Percentiles rank a stretch among this genome's conserved stretches.
Conservation (phyloP, 2,113 vertebrate genomes). For the Micromys minutus region DNA sequence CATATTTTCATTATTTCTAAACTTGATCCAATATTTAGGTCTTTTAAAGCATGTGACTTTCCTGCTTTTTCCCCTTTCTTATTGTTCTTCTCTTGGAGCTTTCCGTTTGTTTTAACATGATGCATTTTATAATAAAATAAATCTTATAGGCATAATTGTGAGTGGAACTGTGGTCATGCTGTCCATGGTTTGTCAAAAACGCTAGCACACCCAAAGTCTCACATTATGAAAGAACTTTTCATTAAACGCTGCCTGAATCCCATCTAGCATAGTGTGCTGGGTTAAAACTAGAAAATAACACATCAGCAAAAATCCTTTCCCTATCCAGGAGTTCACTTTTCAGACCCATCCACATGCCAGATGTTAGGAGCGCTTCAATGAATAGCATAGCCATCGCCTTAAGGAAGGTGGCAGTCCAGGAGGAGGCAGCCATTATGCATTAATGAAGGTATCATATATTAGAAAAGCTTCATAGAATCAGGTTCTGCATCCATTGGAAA, state of each 20-base stretch:
- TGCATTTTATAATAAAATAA: constrained; percentile 12
- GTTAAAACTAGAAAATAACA: not conserved
- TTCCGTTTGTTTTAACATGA: not conserved
- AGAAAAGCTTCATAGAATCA: not conserved
- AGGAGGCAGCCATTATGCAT: not conserved
- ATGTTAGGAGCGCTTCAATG: not conserved
- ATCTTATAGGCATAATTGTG: not conserved
- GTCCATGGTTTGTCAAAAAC: not conserved
- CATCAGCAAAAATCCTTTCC: not conserved
- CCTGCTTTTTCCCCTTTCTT: not conserved
- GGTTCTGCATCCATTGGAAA: not conserved
- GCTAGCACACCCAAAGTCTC: not conserved
- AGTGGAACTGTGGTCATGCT: not conserved
- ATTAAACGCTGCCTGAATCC: not conserved
- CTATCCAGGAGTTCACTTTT: not conserved
- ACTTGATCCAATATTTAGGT: not conserved
- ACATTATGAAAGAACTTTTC: not conserved
- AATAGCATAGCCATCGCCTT: not conserved
- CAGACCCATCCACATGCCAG: not conserved
- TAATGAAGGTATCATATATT: not conserved
- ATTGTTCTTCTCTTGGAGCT: not conserved
- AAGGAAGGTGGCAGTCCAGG: not conserved
- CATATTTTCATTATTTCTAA: not conserved
- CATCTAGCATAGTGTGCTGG: not conserved
- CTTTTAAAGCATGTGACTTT: not conserved